phyloP scores from a whole-genome alignment of 35 echinoderm and acorn worm species.

The Eucidaris tribuloides region DNA sequence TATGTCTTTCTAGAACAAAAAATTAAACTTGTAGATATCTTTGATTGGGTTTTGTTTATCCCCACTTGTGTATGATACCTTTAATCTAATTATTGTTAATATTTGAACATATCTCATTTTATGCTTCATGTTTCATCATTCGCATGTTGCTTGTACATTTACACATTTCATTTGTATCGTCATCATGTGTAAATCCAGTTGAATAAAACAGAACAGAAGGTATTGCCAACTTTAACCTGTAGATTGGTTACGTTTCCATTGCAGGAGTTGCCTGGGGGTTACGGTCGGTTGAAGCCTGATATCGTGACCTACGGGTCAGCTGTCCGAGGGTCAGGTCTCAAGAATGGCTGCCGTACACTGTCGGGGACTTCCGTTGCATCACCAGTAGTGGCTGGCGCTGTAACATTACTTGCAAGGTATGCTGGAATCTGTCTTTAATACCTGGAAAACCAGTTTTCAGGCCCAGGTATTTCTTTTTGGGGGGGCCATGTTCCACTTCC shows the following conservation, averaged over 20 bases:
- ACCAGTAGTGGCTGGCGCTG: constrained; percentile 92
- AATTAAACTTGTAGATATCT: too few species aligned
- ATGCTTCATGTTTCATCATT: too few species aligned
- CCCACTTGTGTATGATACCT: too few species aligned
- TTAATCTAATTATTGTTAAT: too few species aligned
- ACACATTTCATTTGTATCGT: neutral
- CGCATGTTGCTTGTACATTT: too few species aligned
- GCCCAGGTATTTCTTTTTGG: too few species aligned
- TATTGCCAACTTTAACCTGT: neutral
- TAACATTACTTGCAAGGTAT: constrained; percentile 87
- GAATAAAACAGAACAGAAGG: neutral
- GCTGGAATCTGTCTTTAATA: neutral
- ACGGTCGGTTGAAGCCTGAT: constrained; percentile 91
- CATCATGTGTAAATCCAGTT: neutral
- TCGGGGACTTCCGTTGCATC: constrained; percentile 98
- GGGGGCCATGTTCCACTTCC: too few species aligned
- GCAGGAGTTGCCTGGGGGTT: constrained; percentile 93
- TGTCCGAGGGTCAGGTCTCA: constrained; percentile 84
- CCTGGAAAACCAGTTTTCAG: too few species aligned
- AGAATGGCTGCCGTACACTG: constrained; percentile 79
- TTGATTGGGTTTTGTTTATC: too few species aligned
- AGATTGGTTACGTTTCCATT: neutral
- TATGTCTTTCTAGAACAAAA: too few species aligned
- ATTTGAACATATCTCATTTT: too few species aligned
- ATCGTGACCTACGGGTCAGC: constrained; percentile 93